Conservation (phyloP, 2,113 vertebrate species). For the Dermatemys mawii region DNA sequence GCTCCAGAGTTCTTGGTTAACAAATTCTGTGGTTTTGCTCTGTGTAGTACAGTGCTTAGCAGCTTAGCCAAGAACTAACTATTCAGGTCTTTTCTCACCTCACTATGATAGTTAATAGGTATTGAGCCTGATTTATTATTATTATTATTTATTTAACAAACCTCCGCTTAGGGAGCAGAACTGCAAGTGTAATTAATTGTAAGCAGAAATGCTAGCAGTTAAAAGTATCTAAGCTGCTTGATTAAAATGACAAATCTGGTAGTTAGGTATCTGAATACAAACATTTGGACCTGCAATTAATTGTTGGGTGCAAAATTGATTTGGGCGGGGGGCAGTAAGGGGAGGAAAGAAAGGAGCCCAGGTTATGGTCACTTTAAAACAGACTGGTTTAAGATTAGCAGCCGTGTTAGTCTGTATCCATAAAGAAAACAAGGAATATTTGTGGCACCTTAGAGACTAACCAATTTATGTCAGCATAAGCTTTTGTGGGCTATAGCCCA, state of each 20-base stretch:
- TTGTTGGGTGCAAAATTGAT: not conserved
- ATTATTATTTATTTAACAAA: constrained; percentile 30
- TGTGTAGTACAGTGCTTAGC: not conserved
- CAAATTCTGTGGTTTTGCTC: constrained; percentile 12
- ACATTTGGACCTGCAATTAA: not conserved
- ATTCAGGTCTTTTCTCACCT: not conserved
- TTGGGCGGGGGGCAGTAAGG: fast-evolving
- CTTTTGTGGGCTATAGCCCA: too few relatives aligned
- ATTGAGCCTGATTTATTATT: not conserved
- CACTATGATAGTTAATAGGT: not conserved
- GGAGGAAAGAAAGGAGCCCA: fast-evolving
- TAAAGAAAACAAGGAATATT: too few relatives aligned
- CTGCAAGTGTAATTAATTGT: not conserved
- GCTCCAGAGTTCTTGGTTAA: not conserved
- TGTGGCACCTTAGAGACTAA: too few relatives aligned
- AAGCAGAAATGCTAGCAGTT: not conserved
- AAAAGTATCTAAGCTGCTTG: not conserved
- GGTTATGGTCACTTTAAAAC: not conserved
- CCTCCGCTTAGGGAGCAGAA: not conserved
- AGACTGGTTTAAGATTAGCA: too few relatives aligned
- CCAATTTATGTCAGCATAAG: too few relatives aligned
- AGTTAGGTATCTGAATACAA: not conserved
- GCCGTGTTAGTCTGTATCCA: too few relatives aligned
- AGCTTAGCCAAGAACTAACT: not conserved
- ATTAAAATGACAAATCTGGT: constrained; percentile 30